Conservation (phyloP, 1,140 invertebrate species). For the Brachystomella parvula region DNA sequence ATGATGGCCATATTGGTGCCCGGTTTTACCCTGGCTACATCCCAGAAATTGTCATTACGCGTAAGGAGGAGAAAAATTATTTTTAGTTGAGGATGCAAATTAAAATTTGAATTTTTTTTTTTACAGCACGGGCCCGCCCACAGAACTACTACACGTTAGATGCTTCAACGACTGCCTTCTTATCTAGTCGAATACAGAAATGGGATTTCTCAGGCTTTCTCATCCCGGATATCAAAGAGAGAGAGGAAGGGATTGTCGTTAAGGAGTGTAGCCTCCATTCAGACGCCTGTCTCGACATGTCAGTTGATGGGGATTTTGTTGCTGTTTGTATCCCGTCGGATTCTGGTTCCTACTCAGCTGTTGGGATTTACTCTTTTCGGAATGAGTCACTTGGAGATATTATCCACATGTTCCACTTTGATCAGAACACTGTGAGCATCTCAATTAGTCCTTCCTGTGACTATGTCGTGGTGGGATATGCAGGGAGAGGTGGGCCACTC, state of each 20-base stretch:
- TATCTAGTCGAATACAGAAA: constrained; percentile 36
- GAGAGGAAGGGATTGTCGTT: constrained; percentile 25
- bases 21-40: constrained; percentile 37
- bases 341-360: constrained; percentile 32
- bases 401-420: constrained; percentile 35
- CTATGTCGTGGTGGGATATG: constrained; percentile 37
- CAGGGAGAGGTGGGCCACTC: constrained; percentile 33
- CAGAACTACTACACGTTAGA: constrained; percentile 36
- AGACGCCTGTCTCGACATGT: constrained; percentile 34
- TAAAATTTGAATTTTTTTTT: constrained; percentile 3
- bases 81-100: background rate
- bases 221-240: constrained; percentile 28
- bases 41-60: constrained; percentile 38
- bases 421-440: constrained; percentile 28
- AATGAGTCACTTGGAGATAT: constrained; percentile 33
- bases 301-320: constrained; percentile 31
- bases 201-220: constrained; percentile 36
- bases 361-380: constrained; percentile 35
- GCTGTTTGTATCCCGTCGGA: constrained; percentile 36
- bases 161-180: constrained; percentile 37
- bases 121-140: constrained; percentile 28
- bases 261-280: constrained; percentile 36
- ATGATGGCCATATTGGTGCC: constrained; percentile 7
- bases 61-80: constrained; percentile 14
- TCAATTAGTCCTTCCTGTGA: constrained; percentile 33